Evolutionary conservation across 2,888 invertebrate species (phyloP), one percentile per base, ranked within the genome.

Genomic region (Conus canariensis): DNA sequence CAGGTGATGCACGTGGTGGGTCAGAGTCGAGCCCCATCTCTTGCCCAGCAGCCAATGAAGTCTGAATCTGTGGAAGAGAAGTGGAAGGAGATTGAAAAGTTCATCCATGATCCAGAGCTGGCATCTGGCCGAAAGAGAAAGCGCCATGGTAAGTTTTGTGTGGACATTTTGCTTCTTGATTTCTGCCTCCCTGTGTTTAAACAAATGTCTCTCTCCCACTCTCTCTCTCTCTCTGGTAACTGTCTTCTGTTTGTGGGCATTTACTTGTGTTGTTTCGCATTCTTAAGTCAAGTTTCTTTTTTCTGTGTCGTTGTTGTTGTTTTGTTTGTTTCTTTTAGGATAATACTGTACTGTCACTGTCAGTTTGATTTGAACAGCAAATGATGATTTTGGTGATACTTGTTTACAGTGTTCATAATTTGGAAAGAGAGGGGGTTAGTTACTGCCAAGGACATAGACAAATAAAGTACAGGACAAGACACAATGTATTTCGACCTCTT

Each of bases 51-150:
- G 64, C 58, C 82, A 58, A 59, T 89, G 67, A 90, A 87, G 25
- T 85, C 89, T 8, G 91, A 91, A 70, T 92, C 92, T 10, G 92
- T 94, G 91, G 95, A 95, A 86, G 92, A 93, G 70, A 95, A 95
- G 86, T 95, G 95, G 95, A 94, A 94, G 90, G 95, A 95, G 90
- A 94, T 95, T 64, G 93, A 94, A 87, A 91, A 94, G 88, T 94
- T 94, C 90, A 92, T 95, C 22, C 92, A 95, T 86, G 92, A 92
- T 14, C 91, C 91, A 14, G 92, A 91, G 25, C 80, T 91, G 9
- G 85, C 90, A 4, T 4, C 85, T 9, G 87, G 77, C 25, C 91
- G 90, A n/a, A 91, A 93, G 89, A 91, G 93, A 90, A 91, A 93
- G 89, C 88, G 93, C 86, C 92, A 91, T 92, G 94, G 94, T 94